Evolutionary conservation across 2,888 invertebrate species (phyloP), one percentile per base, ranked within the genome.

Genomic region (Dynastes grantii): DNA sequence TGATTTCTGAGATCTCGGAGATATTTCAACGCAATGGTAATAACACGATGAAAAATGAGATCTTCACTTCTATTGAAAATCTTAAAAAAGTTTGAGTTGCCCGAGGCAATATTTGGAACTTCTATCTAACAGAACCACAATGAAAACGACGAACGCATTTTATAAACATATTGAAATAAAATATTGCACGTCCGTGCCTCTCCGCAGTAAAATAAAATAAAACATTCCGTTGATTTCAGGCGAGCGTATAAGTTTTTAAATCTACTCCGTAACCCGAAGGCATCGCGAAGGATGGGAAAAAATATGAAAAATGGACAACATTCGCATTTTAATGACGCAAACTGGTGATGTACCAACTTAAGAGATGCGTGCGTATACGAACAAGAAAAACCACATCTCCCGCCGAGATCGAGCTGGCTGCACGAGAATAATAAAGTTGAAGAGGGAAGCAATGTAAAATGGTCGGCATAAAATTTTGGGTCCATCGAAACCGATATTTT

Each of bases 321-420:
- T 76, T 76, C 78, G 78, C 76, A 78, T 78, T 78, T 78, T 78
- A 78, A 78, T 78, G 78, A 78, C 45, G 75, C 51, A 55, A 37
- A 67, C 78, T 78, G 65, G 78, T 68, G 75, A 76, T 78, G 78
- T 76, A 75, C 78, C 78, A 71, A 71, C 71, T 71, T 71, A 71
- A 58, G 71, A 71, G 55, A 71, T 40, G 55, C 22, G 16, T 37
- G 58, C 55, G 55, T 71, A 71, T 32, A 53, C 55, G 40, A 55
- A 71, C 55, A 71, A 71, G 71, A 71, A 55, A 71, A 71, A 55
- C 45, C 65, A 9, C 64, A n/a, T 40, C 37, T 51, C n/a, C 53
- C 22, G 70, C 11, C n/a, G 71, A 32, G 55, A 55, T 55, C 71
- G 55, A 37, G 53, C 2, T 53, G 71, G 55, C 13, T 71, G 55